These are phyloP conservation scores for Lontra canadensis DNA, from an alignment of 2,113 vertebrate genomes.

Conservation along the genomic window DNA sequence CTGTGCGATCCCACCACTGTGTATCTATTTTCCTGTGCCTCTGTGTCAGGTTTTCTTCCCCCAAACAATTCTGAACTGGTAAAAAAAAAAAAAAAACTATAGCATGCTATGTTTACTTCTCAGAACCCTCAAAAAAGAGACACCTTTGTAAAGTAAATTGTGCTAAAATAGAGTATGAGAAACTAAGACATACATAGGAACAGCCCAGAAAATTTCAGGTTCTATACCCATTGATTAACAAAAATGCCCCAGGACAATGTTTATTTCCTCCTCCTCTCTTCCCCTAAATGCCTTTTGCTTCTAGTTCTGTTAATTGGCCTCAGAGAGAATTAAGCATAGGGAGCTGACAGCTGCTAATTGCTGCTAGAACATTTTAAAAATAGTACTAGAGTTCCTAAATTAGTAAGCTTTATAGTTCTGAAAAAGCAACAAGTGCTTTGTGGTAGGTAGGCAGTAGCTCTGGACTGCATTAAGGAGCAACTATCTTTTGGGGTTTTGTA, in stretches of 20 bases:
- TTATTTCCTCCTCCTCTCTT: background rate
- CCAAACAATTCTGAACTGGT: background rate
- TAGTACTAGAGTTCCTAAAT: background rate
- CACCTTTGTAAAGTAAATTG: background rate
- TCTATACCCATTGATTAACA: background rate
- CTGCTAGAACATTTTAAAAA: background rate
- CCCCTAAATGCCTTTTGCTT: background rate
- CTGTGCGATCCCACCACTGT: background rate
- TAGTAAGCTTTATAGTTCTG: constrained; percentile 24
- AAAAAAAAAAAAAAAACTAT: background rate
- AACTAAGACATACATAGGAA: background rate
- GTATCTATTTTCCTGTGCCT: background rate
- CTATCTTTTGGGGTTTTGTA: background rate
- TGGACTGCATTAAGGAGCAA: background rate
- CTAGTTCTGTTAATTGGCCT: background rate
- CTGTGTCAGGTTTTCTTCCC: background rate
- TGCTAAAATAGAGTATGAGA: background rate
- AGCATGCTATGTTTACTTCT: background rate
- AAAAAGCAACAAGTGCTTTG: background rate
- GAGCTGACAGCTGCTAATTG: background rate
- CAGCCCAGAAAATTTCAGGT: background rate
- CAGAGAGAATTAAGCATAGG: background rate
- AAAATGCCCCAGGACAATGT: background rate
- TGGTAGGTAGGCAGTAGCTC: background rate
- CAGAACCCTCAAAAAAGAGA: background rate